Base-by-base conservation (phyloP, 2,797 vertebrate genomes). In the Myotis vivesi region DNA sequence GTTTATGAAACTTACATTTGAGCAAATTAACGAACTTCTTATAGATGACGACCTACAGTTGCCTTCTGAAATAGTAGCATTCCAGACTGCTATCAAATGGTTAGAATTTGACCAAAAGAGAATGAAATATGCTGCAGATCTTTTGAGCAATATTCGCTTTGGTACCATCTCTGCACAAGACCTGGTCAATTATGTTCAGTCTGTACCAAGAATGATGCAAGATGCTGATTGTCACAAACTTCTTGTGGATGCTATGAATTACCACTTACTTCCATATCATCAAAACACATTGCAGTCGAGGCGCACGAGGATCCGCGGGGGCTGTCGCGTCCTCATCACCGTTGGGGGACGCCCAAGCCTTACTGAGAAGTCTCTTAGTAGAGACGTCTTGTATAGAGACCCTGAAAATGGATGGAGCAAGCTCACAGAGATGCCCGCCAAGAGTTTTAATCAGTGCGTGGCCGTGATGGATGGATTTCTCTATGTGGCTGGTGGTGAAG, bases 221-320 rank as follows among this genome's bases (percentile, higher is more conserved):
- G 99, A 99, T 94, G 59, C 99, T 0, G 99, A 99, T 75, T 99
- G 99, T 98, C 99, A 99, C 97, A 99, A 99, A 97, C 99, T 99
- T 86, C 98, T 99, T 1, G 99, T 99, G 51, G 99, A 99, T 91
- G 99, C 99, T 93, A 99, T 99, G 99, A 99, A 99, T 98, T 99
- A 99, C 96, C 99, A 99, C 96, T 98, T 99, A 95, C 98, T 99
- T 97, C 99, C 99, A 0, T 99, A 99, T 97, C 99, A 99, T 98
- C 99, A 99, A 98, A 99, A 99, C 98, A 99, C 99, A 80, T 97
- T 99, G 88, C 99, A 99, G 97, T 99, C 99, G 90, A 99, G 99
- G 98, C 99, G 99, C 98, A 99, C 99, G 7, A 99, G 99, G 98
- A 99, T 99, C 72, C 99, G 99, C 4, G 99, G 99, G 30, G 99